Conservation (phyloP, 2,888 invertebrate species). For the Galeruca laticollis region DNA sequence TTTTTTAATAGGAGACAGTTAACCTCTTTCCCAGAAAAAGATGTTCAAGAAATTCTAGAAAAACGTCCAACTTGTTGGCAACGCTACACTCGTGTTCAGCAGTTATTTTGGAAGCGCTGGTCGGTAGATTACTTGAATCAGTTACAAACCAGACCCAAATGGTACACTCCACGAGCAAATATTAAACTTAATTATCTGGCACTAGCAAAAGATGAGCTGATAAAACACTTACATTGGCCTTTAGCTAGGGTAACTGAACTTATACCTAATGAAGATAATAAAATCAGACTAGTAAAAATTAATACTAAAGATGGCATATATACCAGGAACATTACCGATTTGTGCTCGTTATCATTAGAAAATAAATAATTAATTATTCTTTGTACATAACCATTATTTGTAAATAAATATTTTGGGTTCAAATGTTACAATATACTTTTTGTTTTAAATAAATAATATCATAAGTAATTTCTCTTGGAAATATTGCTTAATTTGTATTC, state of each 20-base stretch:
- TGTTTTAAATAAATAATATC: too few species aligned
- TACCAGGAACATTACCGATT: too few species aligned
- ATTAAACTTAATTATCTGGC: constrained; percentile 27
- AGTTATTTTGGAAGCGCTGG: constrained; percentile 35
- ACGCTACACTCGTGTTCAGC: constrained; percentile 24
- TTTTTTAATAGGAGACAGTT: not conserved
- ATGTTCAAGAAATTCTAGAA: not conserved
- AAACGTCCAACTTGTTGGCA: constrained; percentile 19
- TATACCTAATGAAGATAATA: too few species aligned
- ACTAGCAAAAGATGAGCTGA: constrained; percentile 33
- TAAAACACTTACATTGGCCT: constrained; percentile 30
- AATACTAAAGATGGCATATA: too few species aligned
- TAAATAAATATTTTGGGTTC: too few species aligned
- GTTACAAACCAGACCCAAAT: constrained; percentile 37
- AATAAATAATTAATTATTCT: too few species aligned
- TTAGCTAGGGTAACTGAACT: constrained; percentile 26
- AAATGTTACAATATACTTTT: too few species aligned
- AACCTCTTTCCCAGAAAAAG: constrained; percentile 9
- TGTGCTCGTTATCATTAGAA: too few species aligned
- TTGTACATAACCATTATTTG: too few species aligned
- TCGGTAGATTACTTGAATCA: constrained; percentile 35
- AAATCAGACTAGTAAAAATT: too few species aligned
- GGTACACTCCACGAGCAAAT: constrained; percentile 24
- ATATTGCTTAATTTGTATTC: too few species aligned
- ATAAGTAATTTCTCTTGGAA: too few species aligned